These are phyloP conservation scores for Hyperoplus immaculatus DNA, from an alignment of 2,797 vertebrate genomes.

Conservation along the genomic window DNA sequence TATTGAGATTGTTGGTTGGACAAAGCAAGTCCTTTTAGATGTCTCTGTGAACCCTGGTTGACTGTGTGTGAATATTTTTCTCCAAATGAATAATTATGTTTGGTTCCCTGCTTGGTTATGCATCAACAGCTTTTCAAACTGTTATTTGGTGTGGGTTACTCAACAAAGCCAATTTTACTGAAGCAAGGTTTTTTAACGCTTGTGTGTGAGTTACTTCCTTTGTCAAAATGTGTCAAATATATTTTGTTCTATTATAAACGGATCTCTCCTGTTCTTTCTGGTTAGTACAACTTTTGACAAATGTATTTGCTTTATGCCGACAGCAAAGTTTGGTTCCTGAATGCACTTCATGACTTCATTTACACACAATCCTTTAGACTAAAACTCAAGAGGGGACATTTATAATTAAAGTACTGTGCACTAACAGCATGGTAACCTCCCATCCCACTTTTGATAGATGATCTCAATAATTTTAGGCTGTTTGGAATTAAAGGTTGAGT, in stretches of 20 bases:
- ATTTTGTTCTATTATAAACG: background rate
- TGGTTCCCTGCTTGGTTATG: background rate
- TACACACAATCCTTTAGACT: constrained; percentile 58
- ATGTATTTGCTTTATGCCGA: background rate
- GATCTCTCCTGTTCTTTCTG: background rate
- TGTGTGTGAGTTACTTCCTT: background rate
- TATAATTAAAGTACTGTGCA: constrained; percentile 40
- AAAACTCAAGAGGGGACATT: constrained; percentile 44
- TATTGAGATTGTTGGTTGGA: background rate
- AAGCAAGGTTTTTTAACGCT: background rate
- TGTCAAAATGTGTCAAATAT: background rate
- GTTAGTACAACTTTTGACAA: background rate
- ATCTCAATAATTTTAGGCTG: constrained; percentile 65
- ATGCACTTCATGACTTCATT: constrained; percentile 41
- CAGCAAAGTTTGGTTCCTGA: background rate
- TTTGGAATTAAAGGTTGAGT: constrained; percentile 40
- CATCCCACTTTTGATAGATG: constrained; percentile 35
- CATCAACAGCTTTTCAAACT: constrained; percentile 20
- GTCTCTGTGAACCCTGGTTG: background rate
- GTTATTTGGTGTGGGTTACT: background rate
- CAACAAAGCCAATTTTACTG: constrained; percentile 18
- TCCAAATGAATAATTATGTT: background rate
- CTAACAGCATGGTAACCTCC: constrained; percentile 12
- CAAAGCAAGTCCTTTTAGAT: background rate
- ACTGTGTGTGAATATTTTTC: background rate